Conservation (phyloP, 2,113 vertebrate species). For the Rattus rattus region DNA sequence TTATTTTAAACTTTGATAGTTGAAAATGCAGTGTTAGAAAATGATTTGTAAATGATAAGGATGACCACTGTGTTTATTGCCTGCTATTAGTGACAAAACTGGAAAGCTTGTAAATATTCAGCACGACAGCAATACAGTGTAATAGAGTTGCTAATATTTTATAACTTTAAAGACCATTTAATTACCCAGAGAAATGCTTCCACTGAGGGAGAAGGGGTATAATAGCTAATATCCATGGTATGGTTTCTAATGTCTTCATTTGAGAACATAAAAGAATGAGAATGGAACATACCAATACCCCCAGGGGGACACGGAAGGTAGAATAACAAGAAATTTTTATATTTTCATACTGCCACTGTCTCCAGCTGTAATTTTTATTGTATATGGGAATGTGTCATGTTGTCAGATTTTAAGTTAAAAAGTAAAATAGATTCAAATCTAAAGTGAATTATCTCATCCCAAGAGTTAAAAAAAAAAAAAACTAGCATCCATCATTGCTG, state of each 20-base stretch:
- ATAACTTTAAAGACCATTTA: slow-evolving; percentile 37
- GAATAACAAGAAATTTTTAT: background rate
- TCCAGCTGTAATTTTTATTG: background rate
- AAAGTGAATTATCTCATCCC: background rate
- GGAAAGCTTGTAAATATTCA: background rate
- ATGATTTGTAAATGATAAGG: background rate
- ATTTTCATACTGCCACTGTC: slow-evolving; percentile 3
- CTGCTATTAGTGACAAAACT: background rate
- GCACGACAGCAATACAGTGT: background rate
- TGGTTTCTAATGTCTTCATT: background rate
- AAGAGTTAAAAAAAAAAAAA: background rate
- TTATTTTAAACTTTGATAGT: background rate
- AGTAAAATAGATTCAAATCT: slow-evolving; percentile 36
- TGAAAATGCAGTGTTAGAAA: slow-evolving; percentile 39
- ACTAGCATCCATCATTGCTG: background rate
- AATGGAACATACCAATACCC: background rate
- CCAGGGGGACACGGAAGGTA: background rate
- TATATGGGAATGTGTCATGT: background rate
- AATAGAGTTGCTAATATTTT: background rate
- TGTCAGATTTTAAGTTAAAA: background rate
- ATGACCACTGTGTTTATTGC: background rate
- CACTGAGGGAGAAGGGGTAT: background rate
- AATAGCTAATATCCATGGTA: background rate
- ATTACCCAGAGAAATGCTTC: slow-evolving; percentile 33
- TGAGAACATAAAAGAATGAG: slow-evolving; percentile 8